Percentiles rank a stretch among this genome's conserved stretches.
Evolutionary conservation across 2,113 vertebrate genomes (phyloP).

Genomic region (Sardina pilchardus): DNA sequence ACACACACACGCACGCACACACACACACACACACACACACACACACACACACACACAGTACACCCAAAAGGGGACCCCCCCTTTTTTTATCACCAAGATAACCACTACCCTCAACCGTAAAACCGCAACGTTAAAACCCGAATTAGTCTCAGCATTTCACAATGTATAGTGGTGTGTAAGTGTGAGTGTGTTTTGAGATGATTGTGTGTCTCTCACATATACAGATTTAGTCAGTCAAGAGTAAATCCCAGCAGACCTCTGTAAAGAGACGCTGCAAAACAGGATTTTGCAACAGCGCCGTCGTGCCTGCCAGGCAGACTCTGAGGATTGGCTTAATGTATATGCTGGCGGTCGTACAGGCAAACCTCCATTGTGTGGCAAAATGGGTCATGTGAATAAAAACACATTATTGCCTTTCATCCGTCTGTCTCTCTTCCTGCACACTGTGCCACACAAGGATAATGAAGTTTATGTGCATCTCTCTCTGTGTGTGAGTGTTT

Average conservation of each 20-base stretch:
- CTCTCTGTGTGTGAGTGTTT: too few relatives aligned
- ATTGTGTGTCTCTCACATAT: not conserved
- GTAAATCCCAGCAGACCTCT: too few relatives aligned
- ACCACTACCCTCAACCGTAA: too few relatives aligned
- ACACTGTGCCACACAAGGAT: not conserved
- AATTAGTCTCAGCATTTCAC: not conserved
- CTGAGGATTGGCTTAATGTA: constrained; percentile 15
- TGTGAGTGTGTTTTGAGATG: not conserved
- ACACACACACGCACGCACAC: not conserved
- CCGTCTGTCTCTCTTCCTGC: not conserved
- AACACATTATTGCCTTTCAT: not conserved
- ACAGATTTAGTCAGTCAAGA: too few relatives aligned
- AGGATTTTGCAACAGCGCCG: not conserved
- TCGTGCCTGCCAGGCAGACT: not conserved
- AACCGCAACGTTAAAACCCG: too few relatives aligned
- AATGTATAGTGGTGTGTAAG: not conserved
- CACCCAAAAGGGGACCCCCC: too few relatives aligned
- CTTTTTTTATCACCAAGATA: too few relatives aligned
- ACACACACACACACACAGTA: too few relatives aligned
- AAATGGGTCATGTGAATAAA: not conserved
- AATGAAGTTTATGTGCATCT: too few relatives aligned
- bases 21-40: not conserved
- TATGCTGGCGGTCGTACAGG: not conserved
- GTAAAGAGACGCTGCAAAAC: not conserved
- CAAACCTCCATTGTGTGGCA: not conserved